Evolutionary conservation across 2,888 invertebrate genomes (phyloP).

Genomic region (Drosophila testacea): DNA sequence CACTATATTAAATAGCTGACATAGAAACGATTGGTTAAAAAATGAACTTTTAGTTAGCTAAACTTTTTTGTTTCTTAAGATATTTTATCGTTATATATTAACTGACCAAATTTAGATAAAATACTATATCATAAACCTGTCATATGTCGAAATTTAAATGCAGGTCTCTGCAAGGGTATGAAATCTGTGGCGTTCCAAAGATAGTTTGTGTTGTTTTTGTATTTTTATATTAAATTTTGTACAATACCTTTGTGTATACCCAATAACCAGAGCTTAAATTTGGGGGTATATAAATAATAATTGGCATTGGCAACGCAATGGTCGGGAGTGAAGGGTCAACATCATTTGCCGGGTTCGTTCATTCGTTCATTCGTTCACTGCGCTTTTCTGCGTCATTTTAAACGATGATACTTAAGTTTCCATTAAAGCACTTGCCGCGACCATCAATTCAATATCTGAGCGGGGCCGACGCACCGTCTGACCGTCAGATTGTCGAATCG

Average conservation of each 20-base stretch:
- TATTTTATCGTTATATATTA: too few species aligned
- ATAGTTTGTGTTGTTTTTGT: too few species aligned
- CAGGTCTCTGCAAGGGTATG: too few species aligned
- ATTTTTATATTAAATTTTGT: too few species aligned
- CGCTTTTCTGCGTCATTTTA: constrained; percentile 78
- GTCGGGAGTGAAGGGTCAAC: constrained; percentile 55
- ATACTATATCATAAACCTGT: too few species aligned
- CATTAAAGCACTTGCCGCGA: constrained; percentile 77
- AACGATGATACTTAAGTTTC: constrained; percentile 81
- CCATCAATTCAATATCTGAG: constrained; percentile 78
- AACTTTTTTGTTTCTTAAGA: too few species aligned
- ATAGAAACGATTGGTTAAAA: too few species aligned
- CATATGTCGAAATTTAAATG: too few species aligned
- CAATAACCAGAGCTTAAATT: background rate
- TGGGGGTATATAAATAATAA: constrained; percentile 53
- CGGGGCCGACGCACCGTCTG: constrained; percentile 23
- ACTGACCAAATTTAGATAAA: too few species aligned
- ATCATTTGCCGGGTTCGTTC: constrained; percentile 34
- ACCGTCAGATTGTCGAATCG: background rate
- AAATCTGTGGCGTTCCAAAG: too few species aligned
- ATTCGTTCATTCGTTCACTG: constrained; percentile 40
- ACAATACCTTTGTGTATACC: background rate
- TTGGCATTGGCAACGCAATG: constrained; percentile 69
- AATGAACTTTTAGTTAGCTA: too few species aligned
- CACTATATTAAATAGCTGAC: too few species aligned